Evolutionary conservation across 92 coral and sea anemone species (phyloP).

Genomic region (Phenganax stokvisi): DNA sequence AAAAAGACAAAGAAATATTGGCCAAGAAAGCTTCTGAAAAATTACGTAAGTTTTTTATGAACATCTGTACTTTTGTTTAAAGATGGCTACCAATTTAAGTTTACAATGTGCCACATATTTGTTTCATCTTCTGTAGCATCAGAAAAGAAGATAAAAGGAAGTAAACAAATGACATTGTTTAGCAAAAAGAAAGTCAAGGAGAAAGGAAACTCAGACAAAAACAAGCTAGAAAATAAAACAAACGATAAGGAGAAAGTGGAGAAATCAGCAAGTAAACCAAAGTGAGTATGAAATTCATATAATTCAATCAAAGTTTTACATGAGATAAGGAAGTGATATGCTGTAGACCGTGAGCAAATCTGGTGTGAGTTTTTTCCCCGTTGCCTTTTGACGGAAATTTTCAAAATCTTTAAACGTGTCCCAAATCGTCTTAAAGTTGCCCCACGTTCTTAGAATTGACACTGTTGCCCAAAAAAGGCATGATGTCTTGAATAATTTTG

Average conservation of each 20-base stretch:
- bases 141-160: conserved; percentile 56
- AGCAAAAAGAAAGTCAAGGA: conserved; percentile 45
- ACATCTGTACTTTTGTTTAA: not conserved
- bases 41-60: conserved; percentile 50
- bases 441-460: too few relatives aligned
- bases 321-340: too few relatives aligned
- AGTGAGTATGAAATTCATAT: conserved; percentile 40
- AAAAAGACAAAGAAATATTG: conserved; percentile 62
- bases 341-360: too few relatives aligned
- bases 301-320: not conserved
- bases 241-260: conserved; percentile 35
- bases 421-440: too few relatives aligned
- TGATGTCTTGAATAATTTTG: not conserved
- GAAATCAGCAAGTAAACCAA: conserved; percentile 25
- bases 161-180: conserved; percentile 73
- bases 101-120: not conserved
- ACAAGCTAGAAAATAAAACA: not conserved
- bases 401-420: too few relatives aligned
- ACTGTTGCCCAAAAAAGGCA: too few relatives aligned
- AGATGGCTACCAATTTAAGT: not conserved
- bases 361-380: too few relatives aligned
- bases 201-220: conserved; percentile 5
- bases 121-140: conserved; percentile 59
- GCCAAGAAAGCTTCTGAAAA: conserved; percentile 49
- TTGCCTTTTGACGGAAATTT: too few relatives aligned